Conservation (phyloP, 2,797 vertebrate species). For the Sternarchorhynchus goeldii region DNA sequence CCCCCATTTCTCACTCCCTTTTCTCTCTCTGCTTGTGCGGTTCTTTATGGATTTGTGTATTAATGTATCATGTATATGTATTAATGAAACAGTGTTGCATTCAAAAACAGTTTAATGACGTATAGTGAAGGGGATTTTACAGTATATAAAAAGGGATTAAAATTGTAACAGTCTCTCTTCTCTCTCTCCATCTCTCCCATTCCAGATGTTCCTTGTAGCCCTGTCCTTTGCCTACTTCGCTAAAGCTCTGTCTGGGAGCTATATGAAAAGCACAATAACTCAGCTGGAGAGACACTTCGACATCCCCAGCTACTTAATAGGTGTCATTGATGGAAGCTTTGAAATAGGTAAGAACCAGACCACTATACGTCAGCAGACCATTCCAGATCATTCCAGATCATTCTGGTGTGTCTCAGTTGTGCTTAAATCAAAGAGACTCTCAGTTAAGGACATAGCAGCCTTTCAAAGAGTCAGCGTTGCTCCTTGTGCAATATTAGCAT, state of each 20-base stretch:
- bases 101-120: constrained; percentile 43
- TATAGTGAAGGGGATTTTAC: not conserved
- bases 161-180: constrained; percentile 14
- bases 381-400: constrained; percentile 29
- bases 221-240: constrained; percentile 92
- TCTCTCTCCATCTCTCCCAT: constrained; percentile 44
- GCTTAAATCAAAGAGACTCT: constrained; percentile 19
- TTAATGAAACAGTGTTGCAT: constrained; percentile 37
- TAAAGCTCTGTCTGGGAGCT: constrained; percentile 88
- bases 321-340: constrained; percentile 95
- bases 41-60: constrained; percentile 15
- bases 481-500: constrained; percentile 16
- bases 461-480: not conserved
- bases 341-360: constrained; percentile 85
- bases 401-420: not conserved
- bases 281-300: constrained; percentile 95
- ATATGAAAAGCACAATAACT: constrained; percentile 94
- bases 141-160: constrained; percentile 17
- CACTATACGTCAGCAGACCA: constrained; percentile 36
- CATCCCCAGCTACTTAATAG: constrained; percentile 90
- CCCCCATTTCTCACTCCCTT: not conserved
- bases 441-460: constrained; percentile 6
- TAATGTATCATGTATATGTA: constrained; percentile 4
- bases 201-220: constrained; percentile 88
- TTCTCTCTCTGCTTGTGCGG: not conserved